Evolutionary conservation across 2,113 vertebrate genomes (phyloP), one percentile per base, ranked within the genome.

Genomic region (Ornithorhynchus anatinus): DNA sequence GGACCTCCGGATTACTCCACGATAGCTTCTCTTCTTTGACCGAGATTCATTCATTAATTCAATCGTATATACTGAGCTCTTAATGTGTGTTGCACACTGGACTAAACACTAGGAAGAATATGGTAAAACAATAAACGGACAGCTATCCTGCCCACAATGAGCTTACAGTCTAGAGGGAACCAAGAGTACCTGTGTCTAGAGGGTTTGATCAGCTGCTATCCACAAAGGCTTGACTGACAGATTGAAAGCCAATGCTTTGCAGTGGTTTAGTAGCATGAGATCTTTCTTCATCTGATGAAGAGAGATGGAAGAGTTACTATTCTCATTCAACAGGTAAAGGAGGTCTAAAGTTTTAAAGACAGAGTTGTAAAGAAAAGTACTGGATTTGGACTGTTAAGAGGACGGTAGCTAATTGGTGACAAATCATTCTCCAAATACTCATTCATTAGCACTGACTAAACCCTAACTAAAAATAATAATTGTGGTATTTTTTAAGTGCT

Each of bases 251-350:
- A 62, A 47, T 71, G 69, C 57, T 39, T 74, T 60, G n/a, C 23
- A 66, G 68, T 43, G 80, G 81, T 47, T 84, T 78, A n/a, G 63
- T 75, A 75, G 73, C 77, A 81, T 78, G 57, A 59, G 61, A 32
- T 68, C 81, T 81, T 64, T 60, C 58, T 68, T 68, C 65, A 50
- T 56, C 57, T 22, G 14, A 25, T 11, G 33, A 47, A 67, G 61
- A 56, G 65, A 0, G 65, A 74, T 77, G 74, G 65, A 78, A 81
- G 77, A 78, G 77, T 84, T 84, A 75, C 61, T 68, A 47, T 75
- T 70, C 63, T 22, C 81, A 53, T 58, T 47, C 47, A 27, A 48
- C 22, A 51, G 69, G 57, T 74, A 43, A 43, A 70, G 70, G 81
- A 81, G 75, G 65, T 35, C 51, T 81, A 71, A 68, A 75, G 70